These are phyloP conservation scores for Ceratina japonica DNA, from an alignment of 1,140 invertebrate species.

Conservation along the genomic window DNA sequence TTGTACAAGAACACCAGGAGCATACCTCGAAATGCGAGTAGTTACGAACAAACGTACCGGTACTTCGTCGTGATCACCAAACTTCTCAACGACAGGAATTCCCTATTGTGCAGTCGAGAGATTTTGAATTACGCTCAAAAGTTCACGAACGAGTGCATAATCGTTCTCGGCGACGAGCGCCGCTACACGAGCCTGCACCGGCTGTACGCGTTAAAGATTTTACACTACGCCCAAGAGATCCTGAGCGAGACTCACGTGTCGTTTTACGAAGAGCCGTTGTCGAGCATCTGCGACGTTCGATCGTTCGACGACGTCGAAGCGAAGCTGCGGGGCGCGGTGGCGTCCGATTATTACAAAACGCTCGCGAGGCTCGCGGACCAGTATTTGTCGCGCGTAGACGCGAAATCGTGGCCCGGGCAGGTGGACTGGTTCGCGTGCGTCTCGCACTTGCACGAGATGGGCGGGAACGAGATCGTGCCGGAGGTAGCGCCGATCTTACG, in stretches of 20 bases:
- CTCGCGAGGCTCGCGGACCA: conserved; percentile 46
- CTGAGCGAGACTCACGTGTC: neutral
- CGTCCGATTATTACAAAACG: conserved; percentile 53
- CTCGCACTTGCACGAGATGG: conserved; percentile 43
- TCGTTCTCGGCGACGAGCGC: conserved; percentile 38
- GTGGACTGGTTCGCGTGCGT: conserved; percentile 30
- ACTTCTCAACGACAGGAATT: conserved; percentile 34
- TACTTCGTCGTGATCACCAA: conserved; percentile 27
- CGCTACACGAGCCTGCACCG: conserved; percentile 30
- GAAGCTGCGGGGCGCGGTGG: conserved; percentile 52
- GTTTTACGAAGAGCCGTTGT: conserved; percentile 26
- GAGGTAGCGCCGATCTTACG: conserved; percentile 47
- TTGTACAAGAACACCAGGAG: conserved; percentile 43
- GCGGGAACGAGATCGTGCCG: conserved; percentile 50
- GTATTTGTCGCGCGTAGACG: conserved; percentile 31
- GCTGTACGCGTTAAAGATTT: conserved; percentile 53
- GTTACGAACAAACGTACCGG: conserved; percentile 44
- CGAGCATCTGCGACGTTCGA: neutral
- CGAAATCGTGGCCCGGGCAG: conserved; percentile 26
- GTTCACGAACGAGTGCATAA: conserved; percentile 42
- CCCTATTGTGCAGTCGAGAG: conserved; percentile 31
- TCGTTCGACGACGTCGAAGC: neutral
- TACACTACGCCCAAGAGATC: conserved; percentile 43
- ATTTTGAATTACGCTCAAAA: conserved; percentile 20
- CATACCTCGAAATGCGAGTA: conserved; percentile 1